These are phyloP conservation scores for Lepidurus arcticus DNA, from an alignment of 1,140 invertebrate genomes.

Conservation along the genomic window DNA sequence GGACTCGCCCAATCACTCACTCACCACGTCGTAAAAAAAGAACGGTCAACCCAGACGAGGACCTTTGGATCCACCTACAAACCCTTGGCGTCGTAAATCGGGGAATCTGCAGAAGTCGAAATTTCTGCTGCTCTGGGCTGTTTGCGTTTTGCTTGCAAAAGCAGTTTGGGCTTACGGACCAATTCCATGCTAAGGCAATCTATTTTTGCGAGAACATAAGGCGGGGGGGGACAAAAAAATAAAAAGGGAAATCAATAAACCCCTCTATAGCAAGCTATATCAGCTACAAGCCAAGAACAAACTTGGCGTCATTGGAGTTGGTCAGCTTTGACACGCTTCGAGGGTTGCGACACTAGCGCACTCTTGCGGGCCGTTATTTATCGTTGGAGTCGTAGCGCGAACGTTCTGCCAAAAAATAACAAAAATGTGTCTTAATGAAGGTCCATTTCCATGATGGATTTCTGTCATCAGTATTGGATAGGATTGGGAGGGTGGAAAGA, in stretches of 20 bases:
- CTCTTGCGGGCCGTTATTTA: background rate
- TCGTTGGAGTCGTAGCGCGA: background rate
- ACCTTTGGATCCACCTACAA: background rate
- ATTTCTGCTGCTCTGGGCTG: background rate
- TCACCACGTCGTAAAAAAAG: background rate
- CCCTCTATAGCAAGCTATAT: background rate
- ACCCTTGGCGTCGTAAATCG: background rate
- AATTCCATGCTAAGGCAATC: background rate
- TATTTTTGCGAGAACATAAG: background rate
- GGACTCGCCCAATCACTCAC: background rate
- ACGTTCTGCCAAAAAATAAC: background rate
- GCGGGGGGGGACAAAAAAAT: background rate
- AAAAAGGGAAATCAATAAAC: conserved; percentile 12
- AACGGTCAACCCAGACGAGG: background rate
- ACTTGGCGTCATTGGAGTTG: background rate
- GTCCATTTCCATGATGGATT: background rate
- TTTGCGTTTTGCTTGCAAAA: background rate
- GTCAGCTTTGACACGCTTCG: background rate
- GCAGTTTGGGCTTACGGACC: background rate
- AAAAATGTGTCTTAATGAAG: background rate
- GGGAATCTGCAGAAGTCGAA: background rate
- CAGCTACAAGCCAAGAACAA: background rate
- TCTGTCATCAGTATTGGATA: background rate
- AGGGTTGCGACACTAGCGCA: background rate
- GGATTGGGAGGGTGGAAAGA: background rate